Base-by-base conservation (phyloP, 2,113 vertebrate genomes). In the Dipodomys stephensi region DNA sequence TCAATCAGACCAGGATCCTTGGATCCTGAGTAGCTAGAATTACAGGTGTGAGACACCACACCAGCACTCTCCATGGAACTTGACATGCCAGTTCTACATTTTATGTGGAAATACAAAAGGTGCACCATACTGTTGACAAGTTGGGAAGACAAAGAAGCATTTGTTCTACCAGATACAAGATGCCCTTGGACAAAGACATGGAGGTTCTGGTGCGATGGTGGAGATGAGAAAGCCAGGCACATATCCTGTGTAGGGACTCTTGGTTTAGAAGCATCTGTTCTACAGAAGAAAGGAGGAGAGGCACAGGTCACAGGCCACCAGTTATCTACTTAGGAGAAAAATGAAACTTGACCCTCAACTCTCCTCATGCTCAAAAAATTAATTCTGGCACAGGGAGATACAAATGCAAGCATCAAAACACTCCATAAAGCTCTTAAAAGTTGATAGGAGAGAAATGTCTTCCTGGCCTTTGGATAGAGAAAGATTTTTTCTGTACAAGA, bases 271-370 rank as follows among this genome's bases (percentile, higher is more conserved):
- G 12, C 16, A 1, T 7, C 53, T 7, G 4, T 15, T 62, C 76
- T 25, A 30, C 16, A 10, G 57, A 22, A 23, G 6, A 18, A 0
- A 4, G 1, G 8, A 2, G 23, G 78, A n/a, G 62, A 35, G 9
- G 39, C 8, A 19, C 0, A 16, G 30, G 6, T 12, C 79, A 6
- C 23, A 30, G 6, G 18, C n/a, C 18, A 32, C 10, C 3, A 28
- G 19, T 32, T 30, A 27, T 19, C 64, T 62, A 35, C n/a, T 0
- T 0, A 0, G 35, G 64, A 4, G 6, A 4, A 4, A 18, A 32
- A 3, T 6, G 19, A n/a, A 25, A 53, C 62, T 3, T 53, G 80
- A 71, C 18, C 23, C 49, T 6, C 2, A n/a, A 2, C 32, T 22
- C 53, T 57, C 13, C 22, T 22, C 0, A 22, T 1, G 25, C 39